Percentiles rank a stretch among this genome's conserved stretches.
These are phyloP conservation scores for Erebia ligea DNA, from an alignment of 2,888 invertebrate genomes.

Conservation along the genomic window DNA sequence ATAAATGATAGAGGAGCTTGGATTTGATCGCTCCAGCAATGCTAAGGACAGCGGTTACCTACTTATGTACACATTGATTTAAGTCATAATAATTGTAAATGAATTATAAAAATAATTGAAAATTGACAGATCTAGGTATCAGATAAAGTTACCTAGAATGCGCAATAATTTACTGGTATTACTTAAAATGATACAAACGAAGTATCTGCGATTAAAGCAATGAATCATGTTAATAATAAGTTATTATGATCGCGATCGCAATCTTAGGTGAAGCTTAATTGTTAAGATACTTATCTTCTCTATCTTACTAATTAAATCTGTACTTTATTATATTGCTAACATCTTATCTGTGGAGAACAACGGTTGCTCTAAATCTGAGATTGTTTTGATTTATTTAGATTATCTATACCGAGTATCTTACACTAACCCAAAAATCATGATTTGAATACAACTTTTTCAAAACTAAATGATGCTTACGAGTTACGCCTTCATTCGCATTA, in stretches of 20 bases:
- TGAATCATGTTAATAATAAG: slow-evolving; percentile 13
- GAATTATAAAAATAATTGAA: no score
- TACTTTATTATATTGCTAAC: background rate
- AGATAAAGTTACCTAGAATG: background rate
- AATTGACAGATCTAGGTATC: background rate
- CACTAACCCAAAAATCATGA: background rate
- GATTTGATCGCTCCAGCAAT: no score
- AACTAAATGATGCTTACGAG: no score
- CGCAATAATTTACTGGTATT: slow-evolving; percentile 3
- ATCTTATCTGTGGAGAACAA: slow-evolving; percentile 1
- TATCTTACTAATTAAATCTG: slow-evolving; percentile 16
- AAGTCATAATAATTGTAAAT: no score
- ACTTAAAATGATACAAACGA: slow-evolving; percentile 10
- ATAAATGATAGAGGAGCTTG: no score
- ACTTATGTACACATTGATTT: no score
- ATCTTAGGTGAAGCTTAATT: slow-evolving; percentile 8
- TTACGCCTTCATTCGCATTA: no score
- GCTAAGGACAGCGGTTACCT: no score
- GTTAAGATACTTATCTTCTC: slow-evolving; percentile 1
- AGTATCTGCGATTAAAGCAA: background rate
- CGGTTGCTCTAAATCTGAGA: slow-evolving; percentile 9
- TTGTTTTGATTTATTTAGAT: background rate
- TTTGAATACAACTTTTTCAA: no score
- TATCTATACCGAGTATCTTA: background rate
- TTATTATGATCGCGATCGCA: slow-evolving; percentile 11